phyloP scores from a whole-genome alignment of 35 echinoderm and acorn worm genomes.

The Ptychodera flava region DNA sequence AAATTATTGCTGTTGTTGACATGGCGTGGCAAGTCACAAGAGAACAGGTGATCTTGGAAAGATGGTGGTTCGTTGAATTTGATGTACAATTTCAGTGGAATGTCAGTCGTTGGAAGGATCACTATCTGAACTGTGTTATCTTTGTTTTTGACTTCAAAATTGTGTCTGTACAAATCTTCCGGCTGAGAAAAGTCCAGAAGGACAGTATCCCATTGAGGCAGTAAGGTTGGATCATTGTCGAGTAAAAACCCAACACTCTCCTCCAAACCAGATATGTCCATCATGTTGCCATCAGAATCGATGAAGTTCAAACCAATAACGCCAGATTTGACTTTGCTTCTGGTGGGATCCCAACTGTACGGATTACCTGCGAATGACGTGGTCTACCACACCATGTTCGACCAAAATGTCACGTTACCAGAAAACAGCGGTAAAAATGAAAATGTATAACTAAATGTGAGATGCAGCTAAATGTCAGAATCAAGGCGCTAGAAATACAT shows the following conservation, averaged over 20 bases:
- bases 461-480: no score
- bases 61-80: not conserved
- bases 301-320: not conserved
- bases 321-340: not conserved
- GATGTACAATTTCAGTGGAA: not conserved
- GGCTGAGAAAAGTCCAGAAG: not conserved
- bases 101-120: not conserved
- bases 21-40: not conserved
- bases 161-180: not conserved
- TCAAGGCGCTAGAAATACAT: no score
- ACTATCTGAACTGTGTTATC: not conserved
- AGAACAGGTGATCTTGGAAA: not conserved
- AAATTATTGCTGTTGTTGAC: not conserved
- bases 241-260: not conserved
- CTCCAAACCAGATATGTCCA: not conserved
- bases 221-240: not conserved
- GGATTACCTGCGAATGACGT: not conserved
- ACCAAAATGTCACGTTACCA: no score
- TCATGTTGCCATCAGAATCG: not conserved
- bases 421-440: no score
- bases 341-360: not conserved
- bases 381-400: not conserved
- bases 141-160: not conserved
- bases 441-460: no score
- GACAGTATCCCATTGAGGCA: not conserved